Conservation (phyloP, 1,140 invertebrate genomes). For the Paralvinella palmiformis region DNA sequence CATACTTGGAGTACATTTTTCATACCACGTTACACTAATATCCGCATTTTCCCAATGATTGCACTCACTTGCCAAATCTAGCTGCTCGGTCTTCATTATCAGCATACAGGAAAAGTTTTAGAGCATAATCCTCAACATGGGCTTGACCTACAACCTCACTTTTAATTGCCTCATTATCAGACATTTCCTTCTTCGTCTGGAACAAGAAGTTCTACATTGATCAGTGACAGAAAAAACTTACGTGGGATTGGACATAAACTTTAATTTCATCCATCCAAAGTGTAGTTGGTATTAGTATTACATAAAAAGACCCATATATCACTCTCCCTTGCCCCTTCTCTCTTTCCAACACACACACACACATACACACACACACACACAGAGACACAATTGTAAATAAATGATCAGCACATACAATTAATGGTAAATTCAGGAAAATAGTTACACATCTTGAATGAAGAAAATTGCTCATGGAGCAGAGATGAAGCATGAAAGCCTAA, state of each 20-base stretch:
- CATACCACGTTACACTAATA: too few relatives aligned
- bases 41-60: too few relatives aligned
- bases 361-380: background rate
- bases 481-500: too few relatives aligned
- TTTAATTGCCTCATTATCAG: conserved; percentile 62
- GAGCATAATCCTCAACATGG: conserved; percentile 90
- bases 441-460: too few relatives aligned
- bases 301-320: background rate
- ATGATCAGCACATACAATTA: background rate
- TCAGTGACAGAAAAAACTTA: too few relatives aligned
- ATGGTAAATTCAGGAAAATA: background rate
- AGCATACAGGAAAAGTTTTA: conserved; percentile 88
- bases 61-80: conserved; percentile 83
- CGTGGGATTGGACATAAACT: too few relatives aligned
- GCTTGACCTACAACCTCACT: conserved; percentile 92
- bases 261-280: too few relatives aligned
- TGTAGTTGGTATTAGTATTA: too few relatives aligned
- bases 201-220: too few relatives aligned
- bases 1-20: too few relatives aligned
- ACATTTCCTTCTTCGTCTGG: conserved; percentile 44
- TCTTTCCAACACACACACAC: background rate
- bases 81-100: conserved; percentile 83
- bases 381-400: background rate
- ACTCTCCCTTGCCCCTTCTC: background rate
- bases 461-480: too few relatives aligned